These are phyloP conservation scores for Istiophorus platypterus DNA, from an alignment of 2,113 vertebrate genomes.

Conservation along the genomic window DNA sequence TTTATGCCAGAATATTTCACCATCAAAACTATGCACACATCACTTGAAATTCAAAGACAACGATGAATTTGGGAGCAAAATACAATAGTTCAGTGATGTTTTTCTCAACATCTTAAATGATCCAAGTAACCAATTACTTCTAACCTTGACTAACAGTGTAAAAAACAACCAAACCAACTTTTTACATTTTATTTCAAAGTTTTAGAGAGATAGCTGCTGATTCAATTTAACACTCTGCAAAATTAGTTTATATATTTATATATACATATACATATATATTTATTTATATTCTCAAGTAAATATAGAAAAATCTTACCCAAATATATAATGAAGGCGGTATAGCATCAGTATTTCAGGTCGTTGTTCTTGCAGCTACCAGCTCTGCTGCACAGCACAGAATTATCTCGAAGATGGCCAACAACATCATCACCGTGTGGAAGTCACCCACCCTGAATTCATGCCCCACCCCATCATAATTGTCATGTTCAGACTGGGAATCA, in stretches of 20 bases:
- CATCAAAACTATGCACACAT: background rate
- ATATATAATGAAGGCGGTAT: conserved; percentile 8
- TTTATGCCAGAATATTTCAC: background rate
- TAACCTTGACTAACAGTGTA: background rate
- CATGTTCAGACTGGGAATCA: conserved; percentile 41
- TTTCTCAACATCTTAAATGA: background rate
- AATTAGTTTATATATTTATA: background rate
- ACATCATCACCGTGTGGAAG: conserved; percentile 33
- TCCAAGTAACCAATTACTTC: background rate
- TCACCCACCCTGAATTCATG: conserved; percentile 48
- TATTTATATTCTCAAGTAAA: background rate
- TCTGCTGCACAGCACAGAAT: conserved; percentile 38
- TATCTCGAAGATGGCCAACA: background rate
- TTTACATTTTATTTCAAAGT: too few species aligned
- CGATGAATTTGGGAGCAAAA: background rate
- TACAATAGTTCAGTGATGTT: background rate
- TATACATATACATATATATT: too few species aligned
- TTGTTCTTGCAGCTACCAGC: conserved; percentile 19
- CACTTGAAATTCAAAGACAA: background rate
- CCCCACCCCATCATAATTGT: conserved; percentile 67
- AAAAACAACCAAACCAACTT: background rate
- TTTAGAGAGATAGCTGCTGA: too few species aligned
- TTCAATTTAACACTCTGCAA: background rate
- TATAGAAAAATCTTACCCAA: conserved; percentile 61
- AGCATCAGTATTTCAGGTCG: conserved; percentile 7